Percentiles rank a stretch among this genome's conserved stretches.
phyloP scores from a whole-genome alignment of 1,140 invertebrate species.

The Lepidurus arcticus region DNA sequence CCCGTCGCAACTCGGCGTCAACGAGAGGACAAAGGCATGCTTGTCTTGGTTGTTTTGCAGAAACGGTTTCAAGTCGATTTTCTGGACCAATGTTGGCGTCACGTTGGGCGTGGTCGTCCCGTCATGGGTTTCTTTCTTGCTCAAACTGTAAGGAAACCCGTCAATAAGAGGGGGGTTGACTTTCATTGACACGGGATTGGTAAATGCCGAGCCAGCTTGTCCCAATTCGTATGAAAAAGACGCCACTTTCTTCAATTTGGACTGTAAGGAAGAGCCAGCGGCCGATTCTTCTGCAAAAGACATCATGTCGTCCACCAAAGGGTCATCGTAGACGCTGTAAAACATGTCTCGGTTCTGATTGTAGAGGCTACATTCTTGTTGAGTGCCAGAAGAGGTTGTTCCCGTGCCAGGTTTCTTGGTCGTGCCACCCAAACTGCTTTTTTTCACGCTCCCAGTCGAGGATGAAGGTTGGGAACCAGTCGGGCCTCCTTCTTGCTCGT shows the following conservation, averaged over 20 bases:
- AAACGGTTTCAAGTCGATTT: background rate
- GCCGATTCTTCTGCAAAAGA: background rate
- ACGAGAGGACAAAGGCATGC: background rate
- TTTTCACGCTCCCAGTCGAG: background rate
- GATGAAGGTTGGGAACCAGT: background rate
- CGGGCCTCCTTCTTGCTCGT: background rate
- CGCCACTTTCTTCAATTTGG: background rate
- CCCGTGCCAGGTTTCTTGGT: background rate
- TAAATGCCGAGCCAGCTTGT: background rate
- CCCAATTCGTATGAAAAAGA: background rate
- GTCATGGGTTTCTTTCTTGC: background rate
- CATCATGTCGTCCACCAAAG: background rate
- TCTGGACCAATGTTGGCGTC: background rate
- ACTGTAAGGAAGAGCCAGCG: background rate
- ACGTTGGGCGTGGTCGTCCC: background rate
- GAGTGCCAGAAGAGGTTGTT: background rate
- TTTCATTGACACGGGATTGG: background rate
- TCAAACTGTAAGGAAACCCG: background rate
- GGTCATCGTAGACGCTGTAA: background rate
- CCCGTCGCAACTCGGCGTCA: background rate
- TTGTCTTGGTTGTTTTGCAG: background rate
- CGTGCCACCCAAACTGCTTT: background rate
- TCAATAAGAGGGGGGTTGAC: background rate
- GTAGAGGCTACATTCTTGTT: background rate
- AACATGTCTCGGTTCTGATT: constrained; percentile 1